A percentile compares a stretch with the other conserved stretches of the same genome.
These are phyloP conservation scores for Calyptommatus sinebrachiatus DNA, from an alignment of 2,113 vertebrate genomes.

Conservation along the genomic window DNA sequence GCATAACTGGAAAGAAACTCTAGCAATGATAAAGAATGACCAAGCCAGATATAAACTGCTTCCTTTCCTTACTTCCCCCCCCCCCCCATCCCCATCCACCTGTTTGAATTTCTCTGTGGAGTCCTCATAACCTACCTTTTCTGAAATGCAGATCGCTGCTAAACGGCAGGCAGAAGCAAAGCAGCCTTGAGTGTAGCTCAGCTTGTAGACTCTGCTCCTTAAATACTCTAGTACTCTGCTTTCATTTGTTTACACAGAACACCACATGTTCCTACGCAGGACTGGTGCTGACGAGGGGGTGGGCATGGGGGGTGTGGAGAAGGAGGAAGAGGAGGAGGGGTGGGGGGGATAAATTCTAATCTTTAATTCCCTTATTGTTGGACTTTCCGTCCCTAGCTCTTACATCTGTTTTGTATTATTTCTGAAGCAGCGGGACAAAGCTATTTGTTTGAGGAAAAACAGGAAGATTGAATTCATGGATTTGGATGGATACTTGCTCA, in stretches of 20 bases:
- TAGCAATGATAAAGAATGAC: not conserved
- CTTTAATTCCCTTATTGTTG: not conserved
- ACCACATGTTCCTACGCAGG: slow-evolving; percentile 36
- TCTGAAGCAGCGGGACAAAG: not conserved
- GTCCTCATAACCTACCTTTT: slow-evolving; percentile 51
- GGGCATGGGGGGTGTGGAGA: slow-evolving; percentile 9
- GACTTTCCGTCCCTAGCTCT: not conserved
- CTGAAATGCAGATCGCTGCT: slow-evolving; percentile 10
- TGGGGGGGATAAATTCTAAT: slow-evolving; percentile 36
- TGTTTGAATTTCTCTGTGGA: not conserved
- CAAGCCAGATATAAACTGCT: not conserved
- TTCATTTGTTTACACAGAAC: slow-evolving; percentile 55
- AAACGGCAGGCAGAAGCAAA: not conserved
- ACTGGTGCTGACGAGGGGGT: slow-evolving; percentile 15
- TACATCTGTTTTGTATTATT: not conserved
- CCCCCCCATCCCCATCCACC: too few species aligned
- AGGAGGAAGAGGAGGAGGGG: slow-evolving; percentile 37
- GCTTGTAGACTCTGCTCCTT: slow-evolving; percentile 51
- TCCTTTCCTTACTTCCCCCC: not conserved
- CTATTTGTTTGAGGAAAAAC: not conserved
- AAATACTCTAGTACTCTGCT: slow-evolving; percentile 66
- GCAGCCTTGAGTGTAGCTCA: not conserved
- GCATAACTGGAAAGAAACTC: not conserved
- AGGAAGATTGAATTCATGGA: not conserved
- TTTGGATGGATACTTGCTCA: too few species aligned